Evolutionary conservation across 2,888 invertebrate species (phyloP).

Genomic region (Yponomeuta evonymella): DNA sequence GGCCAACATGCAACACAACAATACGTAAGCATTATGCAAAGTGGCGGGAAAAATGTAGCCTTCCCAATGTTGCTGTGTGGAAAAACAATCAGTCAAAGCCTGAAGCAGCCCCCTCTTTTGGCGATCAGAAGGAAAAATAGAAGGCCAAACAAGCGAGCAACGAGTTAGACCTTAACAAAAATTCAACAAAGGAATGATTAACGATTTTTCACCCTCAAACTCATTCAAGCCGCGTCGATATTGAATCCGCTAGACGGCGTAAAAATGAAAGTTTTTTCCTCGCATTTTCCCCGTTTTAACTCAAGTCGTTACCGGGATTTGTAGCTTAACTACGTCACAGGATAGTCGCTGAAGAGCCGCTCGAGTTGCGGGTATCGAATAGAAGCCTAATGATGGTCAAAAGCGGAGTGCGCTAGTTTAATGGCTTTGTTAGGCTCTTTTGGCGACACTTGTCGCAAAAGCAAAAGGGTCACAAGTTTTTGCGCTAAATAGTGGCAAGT

Average conservation of each 20-base stretch:
- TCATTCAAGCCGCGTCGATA: constrained; percentile 74
- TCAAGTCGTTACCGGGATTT: constrained; percentile 13
- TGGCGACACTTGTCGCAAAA: background rate
- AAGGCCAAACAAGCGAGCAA: constrained; percentile 72
- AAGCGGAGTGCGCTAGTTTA: background rate
- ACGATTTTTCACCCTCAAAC: constrained; percentile 70
- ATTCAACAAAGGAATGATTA: constrained; percentile 76
- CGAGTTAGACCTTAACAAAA: constrained; percentile 75
- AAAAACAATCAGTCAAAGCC: constrained; percentile 71
- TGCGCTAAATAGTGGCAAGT: too few species aligned
- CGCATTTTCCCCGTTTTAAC: constrained; percentile 37
- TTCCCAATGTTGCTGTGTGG: constrained; percentile 47
- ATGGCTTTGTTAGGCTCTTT: background rate
- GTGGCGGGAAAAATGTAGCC: constrained; percentile 15
- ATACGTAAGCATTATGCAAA: constrained; percentile 26
- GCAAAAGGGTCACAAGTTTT: background rate
- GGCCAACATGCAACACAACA: constrained; percentile 30
- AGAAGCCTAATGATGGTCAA: background rate
- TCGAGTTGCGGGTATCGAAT: constrained; percentile 2
- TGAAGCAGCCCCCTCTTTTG: constrained; percentile 35
- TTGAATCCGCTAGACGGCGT: constrained; percentile 74
- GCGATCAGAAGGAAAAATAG: constrained; percentile 70
- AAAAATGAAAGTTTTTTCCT: constrained; percentile 69
- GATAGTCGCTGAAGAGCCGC: background rate
- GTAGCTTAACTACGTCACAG: constrained; percentile 1